A percentile compares a stretch with the other conserved stretches of the same genome.
Evolutionary conservation across 2,113 vertebrate species (phyloP).

Genomic region (Microcebus tavaratra): DNA sequence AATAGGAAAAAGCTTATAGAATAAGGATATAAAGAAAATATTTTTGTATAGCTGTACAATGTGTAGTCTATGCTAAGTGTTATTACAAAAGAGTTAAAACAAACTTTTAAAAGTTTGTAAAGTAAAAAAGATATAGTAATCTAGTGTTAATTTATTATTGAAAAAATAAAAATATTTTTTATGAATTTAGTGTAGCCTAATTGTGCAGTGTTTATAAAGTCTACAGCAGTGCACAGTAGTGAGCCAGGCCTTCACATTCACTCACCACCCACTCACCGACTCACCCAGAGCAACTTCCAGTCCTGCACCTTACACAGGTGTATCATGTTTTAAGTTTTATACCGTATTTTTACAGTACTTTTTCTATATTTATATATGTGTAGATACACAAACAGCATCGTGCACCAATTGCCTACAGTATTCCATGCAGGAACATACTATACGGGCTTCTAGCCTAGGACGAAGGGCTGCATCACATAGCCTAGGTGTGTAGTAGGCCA

Average conservation of each 20-base stretch:
- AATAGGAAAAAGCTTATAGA: too few relatives aligned
- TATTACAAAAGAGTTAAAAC: not conserved
- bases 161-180: not conserved
- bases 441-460: not conserved
- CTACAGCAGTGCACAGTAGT: not conserved
- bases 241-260: not conserved
- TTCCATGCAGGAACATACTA: not conserved
- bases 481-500: not conserved
- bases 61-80: too few relatives aligned
- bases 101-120: not conserved
- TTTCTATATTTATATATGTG: too few relatives aligned
- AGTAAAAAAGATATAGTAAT: not conserved
- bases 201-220: not conserved
- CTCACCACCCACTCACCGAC: not conserved
- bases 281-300: too few relatives aligned
- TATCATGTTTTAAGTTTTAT: too few relatives aligned
- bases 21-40: too few relatives aligned
- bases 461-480: not conserved
- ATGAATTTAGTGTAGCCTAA: not conserved
- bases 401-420: not conserved
- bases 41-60: too few relatives aligned
- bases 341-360: too few relatives aligned
- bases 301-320: too few relatives aligned
- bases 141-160: not conserved
- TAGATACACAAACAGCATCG: not conserved